Evolutionary conservation across 2,797 vertebrate species (phyloP), one percentile per base, ranked within the genome.

Genomic region (Chromobotia macracanthus): DNA sequence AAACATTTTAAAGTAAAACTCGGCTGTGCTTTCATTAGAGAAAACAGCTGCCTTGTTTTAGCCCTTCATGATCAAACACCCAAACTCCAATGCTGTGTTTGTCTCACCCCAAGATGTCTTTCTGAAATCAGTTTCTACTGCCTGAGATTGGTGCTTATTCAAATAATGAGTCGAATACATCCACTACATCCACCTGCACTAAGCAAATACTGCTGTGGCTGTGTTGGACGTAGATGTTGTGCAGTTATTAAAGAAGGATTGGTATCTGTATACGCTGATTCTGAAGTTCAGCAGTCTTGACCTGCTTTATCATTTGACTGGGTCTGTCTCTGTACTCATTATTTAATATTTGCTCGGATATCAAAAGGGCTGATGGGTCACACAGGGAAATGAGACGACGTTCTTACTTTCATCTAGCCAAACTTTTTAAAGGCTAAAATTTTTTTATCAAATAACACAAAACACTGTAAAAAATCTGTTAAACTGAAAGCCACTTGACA

Each of bases 271-370:
- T 41, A 19, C 68, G 18, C 35, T 11, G 9, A 68, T 7, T 67
- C 46, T 75, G n/a, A 61, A 60, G 65, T 78, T 80, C 51, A 82
- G 53, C 77, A 9, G 44, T 50, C 73, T 44, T 38, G 48, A 64
- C 56, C 65, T 21, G 53, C 71, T 46, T 56, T 48, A 46, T 63
- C 70, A 60, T 71, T 79, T 58, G 66, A 72, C 80, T 65, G 7
- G 0, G 15, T 38, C 71, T n/a, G n/a, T 69, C 65, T 44, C 77
- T 55, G 5, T 55, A 66, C 61, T 82, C 77, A 84, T 72, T 79
- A 84, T 86, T 86, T 84, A 80, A 86, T 86, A 82, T 51, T 72
- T 69, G 67, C 82, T 84, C 77, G 67, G 66, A 78, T 83, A 76
- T 82, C 72, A 82, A 84, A 86, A 86, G 82, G 78, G 71, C 67